Evolutionary conservation across 2,888 invertebrate genomes (phyloP).

Genomic region (Branchellion lobata): DNA sequence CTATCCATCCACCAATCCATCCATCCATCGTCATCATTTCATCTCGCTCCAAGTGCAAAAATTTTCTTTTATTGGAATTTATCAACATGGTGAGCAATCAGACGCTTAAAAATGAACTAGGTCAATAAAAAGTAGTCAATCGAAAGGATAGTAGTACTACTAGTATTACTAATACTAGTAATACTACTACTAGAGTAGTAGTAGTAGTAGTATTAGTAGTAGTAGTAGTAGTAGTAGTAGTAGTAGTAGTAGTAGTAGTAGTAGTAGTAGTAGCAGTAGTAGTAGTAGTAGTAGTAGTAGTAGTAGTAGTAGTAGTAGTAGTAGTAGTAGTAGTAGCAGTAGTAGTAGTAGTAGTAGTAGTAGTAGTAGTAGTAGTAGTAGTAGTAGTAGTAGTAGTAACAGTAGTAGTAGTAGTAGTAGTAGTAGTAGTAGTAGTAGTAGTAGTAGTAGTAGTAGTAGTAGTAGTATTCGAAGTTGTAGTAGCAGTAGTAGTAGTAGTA

Average conservation of each 20-base stretch:
- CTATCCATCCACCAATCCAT: too few species aligned
- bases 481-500: not conserved
- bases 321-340: not conserved
- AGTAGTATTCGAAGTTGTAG: not conserved
- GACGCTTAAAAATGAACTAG: too few species aligned
- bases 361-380: not conserved
- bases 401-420: not conserved
- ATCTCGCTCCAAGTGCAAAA: too few species aligned
- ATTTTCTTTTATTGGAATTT: too few species aligned
- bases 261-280: not conserved
- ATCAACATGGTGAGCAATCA: too few species aligned
- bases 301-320: not conserved
- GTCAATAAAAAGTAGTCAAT: too few species aligned
- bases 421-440: not conserved
- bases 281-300: not conserved
- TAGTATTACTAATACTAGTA: slow-evolving; percentile 8
- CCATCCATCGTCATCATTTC: too few species aligned
- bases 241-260: not conserved
- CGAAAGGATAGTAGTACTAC: not conserved
- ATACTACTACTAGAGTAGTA: not conserved
- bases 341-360: not conserved
- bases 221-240: not conserved
- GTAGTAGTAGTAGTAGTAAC: not conserved
- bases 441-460: not conserved
- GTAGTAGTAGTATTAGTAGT: not conserved